Conservation (phyloP, 2,888 invertebrate species). For the Mycalesis mineus region DNA sequence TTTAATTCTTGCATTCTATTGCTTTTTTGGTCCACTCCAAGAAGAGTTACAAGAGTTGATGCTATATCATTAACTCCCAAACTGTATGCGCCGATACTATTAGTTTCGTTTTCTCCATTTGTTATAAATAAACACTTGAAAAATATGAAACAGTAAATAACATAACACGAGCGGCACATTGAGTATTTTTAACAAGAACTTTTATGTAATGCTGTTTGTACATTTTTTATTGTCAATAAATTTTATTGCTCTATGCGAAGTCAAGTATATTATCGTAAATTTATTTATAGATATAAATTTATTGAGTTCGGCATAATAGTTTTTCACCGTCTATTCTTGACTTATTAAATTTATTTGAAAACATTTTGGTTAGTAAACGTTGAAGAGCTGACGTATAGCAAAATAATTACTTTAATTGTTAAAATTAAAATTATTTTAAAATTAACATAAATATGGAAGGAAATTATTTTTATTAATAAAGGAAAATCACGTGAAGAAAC, state of each 20-base stretch:
- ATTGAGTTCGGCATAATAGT: constrained; percentile 8
- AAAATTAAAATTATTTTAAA: too few relatives aligned
- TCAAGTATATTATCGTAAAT: constrained; percentile 27
- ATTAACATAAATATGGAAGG: too few relatives aligned
- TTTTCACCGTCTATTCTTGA: background rate
- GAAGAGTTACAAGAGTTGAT: constrained; percentile 33
- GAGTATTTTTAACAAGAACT: constrained; percentile 9
- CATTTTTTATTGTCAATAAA: constrained; percentile 31
- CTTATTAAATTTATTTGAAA: too few relatives aligned
- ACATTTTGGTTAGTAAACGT: too few relatives aligned
- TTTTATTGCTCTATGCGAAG: constrained; percentile 29
- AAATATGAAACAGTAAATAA: constrained; percentile 10
- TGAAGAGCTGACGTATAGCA: too few relatives aligned
- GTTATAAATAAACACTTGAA: constrained; percentile 15
- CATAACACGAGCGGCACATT: constrained; percentile 4
- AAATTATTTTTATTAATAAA: too few relatives aligned
- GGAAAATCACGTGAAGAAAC: too few relatives aligned
- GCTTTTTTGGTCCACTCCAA: constrained; percentile 32
- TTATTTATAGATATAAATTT: constrained; percentile 31
- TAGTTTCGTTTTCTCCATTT: constrained; percentile 22
- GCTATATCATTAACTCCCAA: constrained; percentile 36
- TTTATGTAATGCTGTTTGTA: constrained; percentile 9
- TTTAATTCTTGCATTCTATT: constrained; percentile 47
- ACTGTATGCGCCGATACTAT: constrained; percentile 15
- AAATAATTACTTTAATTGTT: too few relatives aligned